A percentile compares a stretch with the other conserved stretches of the same genome.
phyloP scores from a whole-genome alignment of 2,888 invertebrate genomes.

The Himalopsyche anomala region DNA sequence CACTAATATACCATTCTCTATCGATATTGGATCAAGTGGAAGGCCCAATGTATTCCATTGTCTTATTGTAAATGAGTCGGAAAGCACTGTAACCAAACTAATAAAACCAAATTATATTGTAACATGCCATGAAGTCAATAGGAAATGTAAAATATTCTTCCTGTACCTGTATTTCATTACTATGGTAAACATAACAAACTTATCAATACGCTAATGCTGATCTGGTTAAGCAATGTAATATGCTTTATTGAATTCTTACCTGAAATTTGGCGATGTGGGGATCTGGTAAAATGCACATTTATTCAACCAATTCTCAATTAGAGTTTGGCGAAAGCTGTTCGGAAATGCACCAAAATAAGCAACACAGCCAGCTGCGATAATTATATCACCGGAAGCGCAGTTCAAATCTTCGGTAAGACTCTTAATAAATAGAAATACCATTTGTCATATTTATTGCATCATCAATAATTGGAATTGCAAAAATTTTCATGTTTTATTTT shows the following conservation, averaged over 20 bases:
- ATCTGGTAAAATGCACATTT: constrained; percentile 82
- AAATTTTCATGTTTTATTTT: no score
- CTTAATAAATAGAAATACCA: constrained; percentile 69
- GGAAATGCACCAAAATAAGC: constrained; percentile 96
- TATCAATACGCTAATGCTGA: not conserved
- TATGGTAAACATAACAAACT: no score
- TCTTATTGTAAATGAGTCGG: constrained; percentile 91
- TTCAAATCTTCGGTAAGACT: constrained; percentile 81
- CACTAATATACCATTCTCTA: constrained; percentile 94
- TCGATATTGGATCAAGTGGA: constrained; percentile 91
- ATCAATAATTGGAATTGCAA: no score
- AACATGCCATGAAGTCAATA: not conserved
- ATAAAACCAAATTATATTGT: constrained; percentile 68
- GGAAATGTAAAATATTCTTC: not conserved
- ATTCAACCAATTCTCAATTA: constrained; percentile 82
- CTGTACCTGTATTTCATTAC: no score
- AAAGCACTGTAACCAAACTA: constrained; percentile 84
- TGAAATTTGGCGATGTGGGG: constrained; percentile 83
- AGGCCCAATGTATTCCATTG: constrained; percentile 93
- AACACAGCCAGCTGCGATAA: constrained; percentile 91
- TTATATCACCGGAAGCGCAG: constrained; percentile 90
- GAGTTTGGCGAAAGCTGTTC: constrained; percentile 81
- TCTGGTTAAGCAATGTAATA: constrained; percentile 21
- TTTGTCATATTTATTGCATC: not conserved
- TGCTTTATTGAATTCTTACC: constrained; percentile 70